Evolutionary conservation across 2,797 vertebrate species (phyloP), one percentile per base, ranked within the genome.

Genomic region (Leuciscus waleckii): DNA sequence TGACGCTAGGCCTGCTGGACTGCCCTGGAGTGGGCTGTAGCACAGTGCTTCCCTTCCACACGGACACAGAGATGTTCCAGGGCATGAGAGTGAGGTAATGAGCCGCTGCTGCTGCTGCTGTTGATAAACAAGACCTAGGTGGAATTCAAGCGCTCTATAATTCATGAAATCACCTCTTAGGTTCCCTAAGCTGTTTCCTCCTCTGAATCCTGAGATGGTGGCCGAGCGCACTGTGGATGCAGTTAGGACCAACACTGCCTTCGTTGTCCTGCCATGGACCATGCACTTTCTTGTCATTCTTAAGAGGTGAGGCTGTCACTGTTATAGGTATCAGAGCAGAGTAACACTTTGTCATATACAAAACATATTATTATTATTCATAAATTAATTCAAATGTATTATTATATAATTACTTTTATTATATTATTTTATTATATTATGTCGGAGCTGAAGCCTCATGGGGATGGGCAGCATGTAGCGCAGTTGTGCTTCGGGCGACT

Each of bases 21-120:
- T 99, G 98, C 80, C 98, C 98, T 0, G 98, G 98, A 0, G 98
- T 99, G 82, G 95, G 95, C 19, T 98, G 98, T 90, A 99, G 98
- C 83, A 99, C 98, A 0, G 96, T 99, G 77, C 94, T 99, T 65
- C 98, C 98, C 87, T 99, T 99, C 92, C 98, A 99, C 93, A 99
- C 98, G 71, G 99, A 97, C 91, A 99, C 98, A 0, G 98, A 99
- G 94, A 91, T 92, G 92, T 92, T 92, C 84, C 91, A 92, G 83
- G 92, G 92, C 82, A 92, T 92, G 91, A 87, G 90, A 83, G 88
- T 92, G 75, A 88, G 92, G 92, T 92, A 85, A 79, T n/a, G 14
- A 61, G 16, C 14, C 26, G 11, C 16, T 32, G 21, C 14, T 35
- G 11, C 16, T 32, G 21, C 10, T 41, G 21, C 16, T 14, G 7